Percentiles rank a stretch among this genome's conserved stretches.
These are phyloP conservation scores for Drosophila setosimentum DNA, from an alignment of 2,888 invertebrate species.

Conservation along the genomic window DNA sequence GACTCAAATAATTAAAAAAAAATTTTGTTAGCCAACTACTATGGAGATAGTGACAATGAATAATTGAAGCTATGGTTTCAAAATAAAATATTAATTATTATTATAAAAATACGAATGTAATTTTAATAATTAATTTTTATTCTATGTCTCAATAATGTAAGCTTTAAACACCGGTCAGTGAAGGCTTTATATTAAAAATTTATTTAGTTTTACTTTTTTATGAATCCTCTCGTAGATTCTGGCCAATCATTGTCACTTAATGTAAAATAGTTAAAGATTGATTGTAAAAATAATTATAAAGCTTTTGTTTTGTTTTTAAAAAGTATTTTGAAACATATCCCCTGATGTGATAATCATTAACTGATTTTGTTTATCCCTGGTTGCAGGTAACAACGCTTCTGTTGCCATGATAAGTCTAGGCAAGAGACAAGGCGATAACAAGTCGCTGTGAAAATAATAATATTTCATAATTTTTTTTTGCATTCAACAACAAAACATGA, in stretches of 20 bases:
- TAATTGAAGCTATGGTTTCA: not conserved
- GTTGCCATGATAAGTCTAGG: slow-evolving; percentile 16
- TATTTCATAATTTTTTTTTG: slow-evolving; percentile 63
- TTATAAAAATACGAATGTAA: not conserved
- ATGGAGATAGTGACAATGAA: not conserved
- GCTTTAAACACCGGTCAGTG: not conserved
- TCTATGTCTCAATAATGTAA: not conserved
- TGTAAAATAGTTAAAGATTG: not conserved
- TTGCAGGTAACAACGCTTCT: slow-evolving; percentile 6
- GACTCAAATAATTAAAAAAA: slow-evolving; percentile 59
- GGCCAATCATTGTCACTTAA: not conserved
- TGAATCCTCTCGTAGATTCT: not conserved
- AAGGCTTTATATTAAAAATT: not conserved
- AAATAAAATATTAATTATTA: not conserved
- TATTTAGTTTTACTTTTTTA: not conserved
- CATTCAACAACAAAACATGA: slow-evolving; percentile 50
- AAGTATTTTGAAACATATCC: not conserved
- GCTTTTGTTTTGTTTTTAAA: too few relatives aligned
- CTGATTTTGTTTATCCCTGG: not conserved
- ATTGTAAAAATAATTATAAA: not conserved
- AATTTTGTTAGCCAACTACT: slow-evolving; percentile 4
- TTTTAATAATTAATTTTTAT: not conserved
- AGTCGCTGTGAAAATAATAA: slow-evolving; percentile 38
- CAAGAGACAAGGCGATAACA: slow-evolving; percentile 15
- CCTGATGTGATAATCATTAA: too few relatives aligned